Base-by-base conservation (phyloP, 2,888 invertebrate species). In the Meganola albula region DNA sequence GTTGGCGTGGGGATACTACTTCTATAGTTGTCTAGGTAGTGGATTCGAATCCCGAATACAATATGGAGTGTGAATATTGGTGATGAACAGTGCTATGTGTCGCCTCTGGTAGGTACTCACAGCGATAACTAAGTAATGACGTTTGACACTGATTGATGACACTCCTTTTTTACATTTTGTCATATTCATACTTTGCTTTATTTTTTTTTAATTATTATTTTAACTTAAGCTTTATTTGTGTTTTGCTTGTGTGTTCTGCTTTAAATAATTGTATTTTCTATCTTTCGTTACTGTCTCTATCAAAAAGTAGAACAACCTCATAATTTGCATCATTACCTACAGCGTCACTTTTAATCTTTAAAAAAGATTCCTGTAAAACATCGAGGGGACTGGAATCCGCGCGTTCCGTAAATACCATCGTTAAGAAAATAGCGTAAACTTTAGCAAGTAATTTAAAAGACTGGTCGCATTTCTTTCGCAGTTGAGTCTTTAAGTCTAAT, bases 401-500 rank as follows among this genome's bases (percentile, higher is more conserved):
- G 20, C 8, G 4, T n/a, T n/a, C 8, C 20, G 7, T n/a, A 20
- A 20, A 20, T n/a, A 20, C 20, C 32, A 25, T 41, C 27, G 28
- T 32, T 12, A 36, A 29, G 37, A 31, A 27, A 34, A 24, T 31
- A 32, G 23, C 23, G 21, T 16, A 14, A 42, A 53, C 27, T 39
- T 53, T 4, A 4, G 7, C 7, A 31, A 35, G 37, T 37, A 39
- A 45, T 37, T 49, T 25, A 24, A 28, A 49, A 42, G 45, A 37
- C 42, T 37, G 30, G 25, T 30, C 27, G 33, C 34, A 40, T 42
- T 42, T 45, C 50, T 53, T 45, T 45, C 46, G 40, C 32, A 26
- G 33, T 25, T 10, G 36, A 48, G 41, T 38, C 49, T 45, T 37
- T 53, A 48, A 44, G 53, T 44, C 40, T 53, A 50, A 50, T 53